These are phyloP conservation scores for Hybognathus amarus DNA, from an alignment of 2,797 vertebrate species.

Conservation along the genomic window DNA sequence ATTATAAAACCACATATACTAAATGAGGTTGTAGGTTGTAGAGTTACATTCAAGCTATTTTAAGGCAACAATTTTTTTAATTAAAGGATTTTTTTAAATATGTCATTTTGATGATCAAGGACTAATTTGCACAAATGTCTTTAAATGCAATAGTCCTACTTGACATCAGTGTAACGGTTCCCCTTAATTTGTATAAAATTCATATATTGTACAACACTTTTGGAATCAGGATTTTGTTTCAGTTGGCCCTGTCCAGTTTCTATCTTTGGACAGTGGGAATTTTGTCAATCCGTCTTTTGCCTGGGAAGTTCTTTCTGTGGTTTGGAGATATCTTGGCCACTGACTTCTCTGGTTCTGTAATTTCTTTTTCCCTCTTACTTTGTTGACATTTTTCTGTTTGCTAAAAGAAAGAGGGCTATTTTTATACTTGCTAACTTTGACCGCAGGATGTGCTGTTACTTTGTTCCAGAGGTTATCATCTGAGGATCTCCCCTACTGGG, in stretches of 20 bases:
- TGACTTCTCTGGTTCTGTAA: constrained; percentile 55
- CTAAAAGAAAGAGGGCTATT: constrained; percentile 48
- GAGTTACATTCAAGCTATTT: too few species aligned
- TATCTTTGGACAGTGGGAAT: constrained; percentile 58
- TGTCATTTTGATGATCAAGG: background rate
- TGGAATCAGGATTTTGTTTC: background rate
- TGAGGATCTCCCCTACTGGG: constrained; percentile 23
- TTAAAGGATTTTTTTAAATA: too few species aligned
- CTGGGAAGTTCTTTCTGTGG: constrained; percentile 67
- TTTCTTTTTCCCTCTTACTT: constrained; percentile 33
- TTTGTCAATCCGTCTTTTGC: constrained; percentile 72
- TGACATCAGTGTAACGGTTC: background rate
- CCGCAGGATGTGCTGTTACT: constrained; percentile 34
- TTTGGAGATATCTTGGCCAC: constrained; percentile 65
- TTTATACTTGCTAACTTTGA: constrained; percentile 32
- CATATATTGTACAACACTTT: background rate
- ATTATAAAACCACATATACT: too few species aligned
- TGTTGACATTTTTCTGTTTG: constrained; percentile 56
- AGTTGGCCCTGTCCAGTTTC: constrained; percentile 18
- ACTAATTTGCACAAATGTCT: background rate
- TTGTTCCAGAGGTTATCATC: constrained; percentile 42
- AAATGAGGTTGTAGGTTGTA: too few species aligned
- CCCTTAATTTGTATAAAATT: too few species aligned
- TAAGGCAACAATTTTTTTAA: too few species aligned
- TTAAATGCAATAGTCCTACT: background rate